Percentiles rank a stretch among this genome's conserved stretches.
Conservation (phyloP, 1,140 invertebrate species). For the Drosophila pallidifrons region DNA sequence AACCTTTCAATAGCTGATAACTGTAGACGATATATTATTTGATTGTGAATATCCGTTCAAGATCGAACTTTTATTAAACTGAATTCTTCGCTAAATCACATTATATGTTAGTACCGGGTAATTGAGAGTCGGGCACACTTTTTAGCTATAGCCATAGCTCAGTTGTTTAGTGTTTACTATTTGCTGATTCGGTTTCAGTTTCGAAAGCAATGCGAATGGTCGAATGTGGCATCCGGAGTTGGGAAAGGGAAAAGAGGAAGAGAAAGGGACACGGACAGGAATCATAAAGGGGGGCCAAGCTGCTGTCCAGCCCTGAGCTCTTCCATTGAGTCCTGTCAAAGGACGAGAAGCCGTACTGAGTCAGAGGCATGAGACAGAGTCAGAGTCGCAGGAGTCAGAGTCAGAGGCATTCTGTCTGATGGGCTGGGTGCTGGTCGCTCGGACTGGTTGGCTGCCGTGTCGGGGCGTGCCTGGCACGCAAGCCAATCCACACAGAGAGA, state of each 20-base stretch:
- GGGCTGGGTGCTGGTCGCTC: constrained; percentile 72
- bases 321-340: constrained; percentile 19
- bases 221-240: constrained; percentile 16
- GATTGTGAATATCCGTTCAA: no score
- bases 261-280: no score
- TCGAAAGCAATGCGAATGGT: constrained; percentile 35
- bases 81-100: no score
- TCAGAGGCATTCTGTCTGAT: constrained; percentile 55
- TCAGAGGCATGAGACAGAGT: constrained; percentile 13
- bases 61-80: no score
- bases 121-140: no score
- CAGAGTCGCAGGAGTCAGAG: background rate
- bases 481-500: constrained; percentile 46
- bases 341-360: background rate
- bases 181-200: constrained; percentile 38
- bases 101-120: no score
- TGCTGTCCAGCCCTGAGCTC: constrained; percentile 48
- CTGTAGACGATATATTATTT: no score
- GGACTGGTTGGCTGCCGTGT: constrained; percentile 51
- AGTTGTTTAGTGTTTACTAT: background rate
- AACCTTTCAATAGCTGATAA: no score
- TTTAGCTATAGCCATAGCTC: no score
- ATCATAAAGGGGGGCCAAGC: background rate
- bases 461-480: constrained; percentile 77
- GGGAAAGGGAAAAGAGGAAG: background rate